Base-by-base conservation (phyloP, 2,888 invertebrate genomes). In the Epiblema foenella region DNA sequence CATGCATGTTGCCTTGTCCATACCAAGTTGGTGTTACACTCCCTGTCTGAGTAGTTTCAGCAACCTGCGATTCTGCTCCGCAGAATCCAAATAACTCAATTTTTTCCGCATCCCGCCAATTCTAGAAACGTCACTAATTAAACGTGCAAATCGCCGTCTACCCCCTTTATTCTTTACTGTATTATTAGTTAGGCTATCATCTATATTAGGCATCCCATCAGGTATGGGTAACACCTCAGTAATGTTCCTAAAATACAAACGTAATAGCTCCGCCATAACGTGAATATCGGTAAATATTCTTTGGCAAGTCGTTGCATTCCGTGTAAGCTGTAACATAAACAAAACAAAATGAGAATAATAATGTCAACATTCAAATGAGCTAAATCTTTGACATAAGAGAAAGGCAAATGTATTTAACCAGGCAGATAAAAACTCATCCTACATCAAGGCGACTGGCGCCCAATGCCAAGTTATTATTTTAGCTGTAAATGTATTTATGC, bases 261-360 rank as follows among this genome's bases (percentile, higher is more conserved):
- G 33, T 33, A 33, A 8, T 8, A 33, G 2, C 8, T 60, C 60
- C 12, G 11, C 12, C 24, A 17, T 2, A 46, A 9, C 10, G n/a
- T 60, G 60, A 29, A 60, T 1, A 17, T 24, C 39, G n/a, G 46
- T 46, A n/a, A 46, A 46, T 15, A 60, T 7, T 60, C 60, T 46
- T 60, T 60, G 60, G 46, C 60, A 60, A 9, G 46, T 3, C 5
- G 60, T 46, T 29, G 46, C 60, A 46, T 60, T 60, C 5, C 5
- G 46, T 49, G 46, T 7, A 5, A 60, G 11, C 60, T 60, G n/a
- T n/a, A 60, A 60, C n/a, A 29, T 17, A 8, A 57, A 57, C 33
- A 46, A 24, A 20, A 59, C 24, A 33, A 33, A 33, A 33, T 33
- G 33, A 42, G 42, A 42, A 46, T 46, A 46, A n/a, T 46, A n/a